A percentile compares a stretch with the other conserved stretches of the same genome.
phyloP scores from a whole-genome alignment of 2,113 vertebrate genomes.

The Eptesicus fuscus region DNA sequence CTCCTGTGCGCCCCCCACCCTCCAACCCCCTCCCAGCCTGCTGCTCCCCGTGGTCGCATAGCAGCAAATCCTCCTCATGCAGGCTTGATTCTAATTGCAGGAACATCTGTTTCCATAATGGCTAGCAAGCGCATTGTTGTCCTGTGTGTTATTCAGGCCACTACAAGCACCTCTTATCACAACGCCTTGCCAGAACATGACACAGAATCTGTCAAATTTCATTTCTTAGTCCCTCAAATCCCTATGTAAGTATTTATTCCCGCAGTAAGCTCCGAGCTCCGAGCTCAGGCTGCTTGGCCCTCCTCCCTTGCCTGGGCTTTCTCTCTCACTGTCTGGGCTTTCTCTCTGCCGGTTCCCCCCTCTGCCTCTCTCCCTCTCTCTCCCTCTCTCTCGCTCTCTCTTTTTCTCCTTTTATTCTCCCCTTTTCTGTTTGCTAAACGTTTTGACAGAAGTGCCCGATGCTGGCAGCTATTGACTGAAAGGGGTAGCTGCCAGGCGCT shows the following conservation, averaged over 20 bases:
- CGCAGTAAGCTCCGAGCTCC: slow-evolving; percentile 83
- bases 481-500: slow-evolving; percentile 98
- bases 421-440: slow-evolving; percentile 97
- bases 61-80: slow-evolving; percentile 86
- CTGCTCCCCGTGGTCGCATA: slow-evolving; percentile 79
- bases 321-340: slow-evolving; percentile 75
- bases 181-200: slow-evolving; percentile 90
- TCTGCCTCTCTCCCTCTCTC: slow-evolving; percentile 58
- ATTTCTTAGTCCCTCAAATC: slow-evolving; percentile 92
- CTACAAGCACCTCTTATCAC: slow-evolving; percentile 92
- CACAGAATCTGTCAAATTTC: slow-evolving; percentile 93
- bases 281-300: slow-evolving; percentile 82
- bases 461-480: slow-evolving; percentile 99
- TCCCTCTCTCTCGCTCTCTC: slow-evolving; percentile 73
- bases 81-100: slow-evolving; percentile 88
- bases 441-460: slow-evolving; percentile 99
- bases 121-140: slow-evolving; percentile 89
- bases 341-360: slow-evolving; percentile 56
- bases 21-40: slow-evolving; percentile 6
- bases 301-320: slow-evolving; percentile 81
- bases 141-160: slow-evolving; percentile 90
- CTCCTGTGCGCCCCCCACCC: slow-evolving; percentile 29
- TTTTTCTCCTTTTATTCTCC: slow-evolving; percentile 88
- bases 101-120: slow-evolving; percentile 92
- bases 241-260: slow-evolving; percentile 91